phyloP scores from a whole-genome alignment of 2,888 invertebrate genomes.

The Apantesis nais region DNA sequence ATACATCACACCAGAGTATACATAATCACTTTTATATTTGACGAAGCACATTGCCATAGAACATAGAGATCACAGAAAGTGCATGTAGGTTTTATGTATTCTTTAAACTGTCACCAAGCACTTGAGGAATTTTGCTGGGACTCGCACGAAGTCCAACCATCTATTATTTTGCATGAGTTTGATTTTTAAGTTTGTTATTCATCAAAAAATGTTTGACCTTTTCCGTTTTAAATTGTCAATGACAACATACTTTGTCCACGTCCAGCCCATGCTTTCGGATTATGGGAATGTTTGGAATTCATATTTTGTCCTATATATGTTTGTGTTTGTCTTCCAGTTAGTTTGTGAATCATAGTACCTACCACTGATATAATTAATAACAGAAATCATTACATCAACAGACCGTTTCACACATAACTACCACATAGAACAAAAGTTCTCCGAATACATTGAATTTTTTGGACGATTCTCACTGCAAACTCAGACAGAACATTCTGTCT shows the following conservation, averaged over 20 bases:
- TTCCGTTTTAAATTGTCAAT: constrained; percentile 44
- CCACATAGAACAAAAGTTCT: background rate
- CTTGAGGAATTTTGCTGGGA: constrained; percentile 39
- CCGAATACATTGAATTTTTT: constrained; percentile 39
- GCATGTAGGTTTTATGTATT: constrained; percentile 50
- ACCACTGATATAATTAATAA: constrained; percentile 43
- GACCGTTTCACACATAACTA: constrained; percentile 11
- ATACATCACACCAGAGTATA: constrained; percentile 16
- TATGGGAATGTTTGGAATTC: constrained; percentile 61
- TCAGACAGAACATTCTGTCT: background rate
- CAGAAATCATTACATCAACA: constrained; percentile 40
- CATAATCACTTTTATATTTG: constrained; percentile 30
- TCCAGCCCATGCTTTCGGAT: constrained; percentile 62
- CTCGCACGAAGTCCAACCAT: constrained; percentile 53
- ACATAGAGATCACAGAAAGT: constrained; percentile 36
- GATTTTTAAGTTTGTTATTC: constrained; percentile 48
- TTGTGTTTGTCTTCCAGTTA: constrained; percentile 62
- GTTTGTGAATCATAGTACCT: constrained; percentile 59
- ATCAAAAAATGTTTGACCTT: constrained; percentile 39
- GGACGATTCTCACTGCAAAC: constrained; percentile 54
- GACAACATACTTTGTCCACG: constrained; percentile 56
- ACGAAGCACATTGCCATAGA: constrained; percentile 54
- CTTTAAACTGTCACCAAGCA: constrained; percentile 43
- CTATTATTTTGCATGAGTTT: constrained; percentile 68
- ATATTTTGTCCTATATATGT: constrained; percentile 51